Base-by-base conservation (phyloP, 2,113 vertebrate genomes). In the Hydrochoerus hydrochaeris region DNA sequence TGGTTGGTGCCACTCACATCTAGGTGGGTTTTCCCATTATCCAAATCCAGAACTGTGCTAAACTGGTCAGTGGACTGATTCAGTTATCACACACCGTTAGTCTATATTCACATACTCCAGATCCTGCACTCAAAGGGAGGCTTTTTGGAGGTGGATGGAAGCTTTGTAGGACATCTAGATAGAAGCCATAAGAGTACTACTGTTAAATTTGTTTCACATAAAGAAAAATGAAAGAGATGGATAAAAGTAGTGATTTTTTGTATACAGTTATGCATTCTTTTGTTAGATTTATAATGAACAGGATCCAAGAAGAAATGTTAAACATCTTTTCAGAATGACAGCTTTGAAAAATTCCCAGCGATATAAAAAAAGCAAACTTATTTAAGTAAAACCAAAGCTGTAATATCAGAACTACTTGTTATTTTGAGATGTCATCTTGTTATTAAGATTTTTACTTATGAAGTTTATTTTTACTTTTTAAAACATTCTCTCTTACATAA, bases 321-420 rank as follows among this genome's bases (percentile, higher is more conserved):
- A 86, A 95, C 41, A 88, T 91, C 38, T 8, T 49, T 93, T 94
- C 62, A 86, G 38, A 95, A 83, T 62, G 46, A 91, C 54, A 75
- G 24, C 63, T 85, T 83, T 58, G 44, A 67, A 96, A 95, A 83
- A 13, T 28, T 91, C 69, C 49, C 24, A 92, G 38, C 26, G 57
- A 77, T 90, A 81, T 73, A 85, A 86, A 57, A 73, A 35, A 94
- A 95, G 38, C 28, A 80, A 77, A 52, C 30, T 22, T 80, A 35
- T 82, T 92, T 46, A 93, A 85, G 85, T 32, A 90, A 90, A 96
- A 85, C 22, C 32, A 78, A 83, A 93, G 35, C 78, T 82, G 57
- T 88, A 80, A 52, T 65, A 82, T 78, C 94, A 83, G 82, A 85
- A 85, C n/a, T 58, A 44, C 65, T 95, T 91, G 83, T 85, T 97